Conservation (phyloP, 2,888 invertebrate genomes). For the Cynaeus angustus region DNA sequence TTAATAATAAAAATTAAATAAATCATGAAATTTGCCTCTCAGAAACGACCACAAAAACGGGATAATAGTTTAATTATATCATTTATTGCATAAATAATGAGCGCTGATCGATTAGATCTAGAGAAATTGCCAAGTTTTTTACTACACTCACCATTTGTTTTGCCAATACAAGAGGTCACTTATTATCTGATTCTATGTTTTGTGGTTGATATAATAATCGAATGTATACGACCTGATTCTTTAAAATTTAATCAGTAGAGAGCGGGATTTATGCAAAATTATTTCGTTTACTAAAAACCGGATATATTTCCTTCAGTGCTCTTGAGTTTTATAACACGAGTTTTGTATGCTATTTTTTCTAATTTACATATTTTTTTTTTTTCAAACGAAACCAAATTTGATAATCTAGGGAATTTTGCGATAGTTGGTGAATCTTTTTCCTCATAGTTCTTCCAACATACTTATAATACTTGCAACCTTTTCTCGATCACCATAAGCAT, state of each 20-base stretch:
- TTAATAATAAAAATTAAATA: background rate
- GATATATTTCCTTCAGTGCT: too few species aligned
- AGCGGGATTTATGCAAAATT: background rate
- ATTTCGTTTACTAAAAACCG: too few species aligned
- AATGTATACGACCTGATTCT: constrained; percentile 29
- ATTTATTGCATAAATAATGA: background rate
- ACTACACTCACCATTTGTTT: background rate
- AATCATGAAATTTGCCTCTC: background rate
- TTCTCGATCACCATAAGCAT: too few species aligned
- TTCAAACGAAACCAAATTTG: too few species aligned
- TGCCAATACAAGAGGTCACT: background rate
- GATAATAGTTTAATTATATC: background rate
- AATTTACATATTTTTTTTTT: too few species aligned
- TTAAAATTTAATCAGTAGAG: constrained; percentile 2
- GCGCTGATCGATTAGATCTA: background rate
- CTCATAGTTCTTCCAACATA: too few species aligned
- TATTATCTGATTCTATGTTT: constrained; percentile 13
- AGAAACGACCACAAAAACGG: background rate
- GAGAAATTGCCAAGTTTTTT: background rate
- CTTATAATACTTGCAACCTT: too few species aligned
- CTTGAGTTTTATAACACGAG: too few species aligned
- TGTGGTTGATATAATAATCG: constrained; percentile 18
- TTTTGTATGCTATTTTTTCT: too few species aligned
- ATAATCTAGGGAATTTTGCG: too few species aligned
- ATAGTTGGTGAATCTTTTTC: too few species aligned